Conservation (phyloP, 2,113 vertebrate species). For the Glareola pratincola region DNA sequence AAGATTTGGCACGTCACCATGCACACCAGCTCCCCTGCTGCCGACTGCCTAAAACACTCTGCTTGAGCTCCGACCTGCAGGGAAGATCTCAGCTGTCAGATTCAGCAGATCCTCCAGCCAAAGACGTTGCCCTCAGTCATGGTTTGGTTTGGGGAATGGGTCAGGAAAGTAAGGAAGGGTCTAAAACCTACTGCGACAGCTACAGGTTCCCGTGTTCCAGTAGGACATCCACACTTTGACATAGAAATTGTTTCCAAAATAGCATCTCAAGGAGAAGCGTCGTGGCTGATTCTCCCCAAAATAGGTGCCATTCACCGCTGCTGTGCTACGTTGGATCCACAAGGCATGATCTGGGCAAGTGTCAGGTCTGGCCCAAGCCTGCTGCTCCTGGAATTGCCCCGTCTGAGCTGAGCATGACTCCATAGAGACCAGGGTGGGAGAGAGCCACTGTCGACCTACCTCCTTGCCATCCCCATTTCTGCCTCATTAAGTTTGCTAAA, state of each 20-base stretch:
- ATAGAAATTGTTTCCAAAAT: neutral
- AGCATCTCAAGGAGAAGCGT: neutral
- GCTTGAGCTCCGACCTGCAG: neutral
- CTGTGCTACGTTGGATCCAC: accelerated
- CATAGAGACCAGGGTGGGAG: neutral
- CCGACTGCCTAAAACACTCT: accelerated
- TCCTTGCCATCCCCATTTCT: neutral
- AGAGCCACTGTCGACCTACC: accelerated
- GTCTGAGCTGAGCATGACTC: accelerated
- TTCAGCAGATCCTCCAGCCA: neutral
- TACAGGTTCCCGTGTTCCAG: neutral
- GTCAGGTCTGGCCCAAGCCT: neutral
- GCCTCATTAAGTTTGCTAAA: neutral
- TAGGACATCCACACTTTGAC: neutral
- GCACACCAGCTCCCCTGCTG: neutral
- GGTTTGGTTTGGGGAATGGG: neutral
- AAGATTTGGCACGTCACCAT: neutral
- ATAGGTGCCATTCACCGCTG: accelerated
- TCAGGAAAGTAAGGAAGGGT: neutral
- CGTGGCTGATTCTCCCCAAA: neutral
- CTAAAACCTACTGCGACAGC: neutral
- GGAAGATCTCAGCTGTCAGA: neutral
- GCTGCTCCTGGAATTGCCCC: neutral
- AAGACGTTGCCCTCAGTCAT: neutral
- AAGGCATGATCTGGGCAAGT: accelerated